phyloP scores from a whole-genome alignment of 2,888 invertebrate species.

The Acanthosepion esculentum region DNA sequence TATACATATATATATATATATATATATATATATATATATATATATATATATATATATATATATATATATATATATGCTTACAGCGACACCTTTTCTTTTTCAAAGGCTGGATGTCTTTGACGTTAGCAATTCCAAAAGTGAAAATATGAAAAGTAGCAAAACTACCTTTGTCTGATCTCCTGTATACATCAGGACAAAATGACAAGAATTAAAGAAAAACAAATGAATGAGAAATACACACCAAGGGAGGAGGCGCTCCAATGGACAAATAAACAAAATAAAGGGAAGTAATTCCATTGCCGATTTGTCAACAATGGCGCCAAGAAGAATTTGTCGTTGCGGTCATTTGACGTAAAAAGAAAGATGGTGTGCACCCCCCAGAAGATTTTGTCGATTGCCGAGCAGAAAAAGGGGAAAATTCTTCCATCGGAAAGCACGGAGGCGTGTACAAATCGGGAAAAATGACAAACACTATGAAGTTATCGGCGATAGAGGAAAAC shows the following conservation, averaged over 20 bases:
- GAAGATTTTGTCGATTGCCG: neutral
- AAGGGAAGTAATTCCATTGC: neutral
- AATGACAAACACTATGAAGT: neutral
- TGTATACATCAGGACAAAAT: neutral
- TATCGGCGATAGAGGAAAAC: neutral
- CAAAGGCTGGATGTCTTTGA: neutral
- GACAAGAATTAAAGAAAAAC: neutral
- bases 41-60: too few species aligned
- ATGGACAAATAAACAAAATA: neutral
- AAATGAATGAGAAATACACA: neutral
- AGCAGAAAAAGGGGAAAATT: neutral
- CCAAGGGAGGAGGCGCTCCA: neutral
- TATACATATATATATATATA: too few species aligned
- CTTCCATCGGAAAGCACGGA: neutral
- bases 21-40: neutral
- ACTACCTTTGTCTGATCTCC: neutral
- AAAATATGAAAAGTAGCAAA: neutral
- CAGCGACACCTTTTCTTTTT: neutral
- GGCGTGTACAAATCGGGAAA: neutral
- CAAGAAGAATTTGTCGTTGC: neutral
- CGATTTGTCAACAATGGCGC: conserved; percentile 18
- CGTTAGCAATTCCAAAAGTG: neutral
- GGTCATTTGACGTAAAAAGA: neutral
- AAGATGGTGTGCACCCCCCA: neutral
- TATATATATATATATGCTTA: neutral